These are phyloP conservation scores for Apostichopus parvimensis DNA, from an alignment of 35 echinoderm and acorn worm genomes.

Conservation along the genomic window DNA sequence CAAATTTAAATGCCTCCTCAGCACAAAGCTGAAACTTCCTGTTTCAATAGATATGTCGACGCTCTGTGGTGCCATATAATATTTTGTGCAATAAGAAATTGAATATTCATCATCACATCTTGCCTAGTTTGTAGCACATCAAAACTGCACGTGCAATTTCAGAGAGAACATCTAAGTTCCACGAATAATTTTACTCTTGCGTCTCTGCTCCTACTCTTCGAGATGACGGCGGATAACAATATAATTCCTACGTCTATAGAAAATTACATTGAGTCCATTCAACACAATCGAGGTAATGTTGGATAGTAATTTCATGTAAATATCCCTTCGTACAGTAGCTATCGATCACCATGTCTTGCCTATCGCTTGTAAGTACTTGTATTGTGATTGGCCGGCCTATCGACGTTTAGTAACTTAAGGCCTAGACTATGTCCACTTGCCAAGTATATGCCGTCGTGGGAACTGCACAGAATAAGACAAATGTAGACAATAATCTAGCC, in stretches of 20 bases:
- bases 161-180: not conserved
- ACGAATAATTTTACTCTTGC: not conserved
- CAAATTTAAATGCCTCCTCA: no score
- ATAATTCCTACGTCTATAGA: constrained; percentile 70
- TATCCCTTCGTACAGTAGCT: not conserved
- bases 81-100: no score
- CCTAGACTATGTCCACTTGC: no score
- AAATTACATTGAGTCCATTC: constrained; percentile 67
- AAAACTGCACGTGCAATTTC: not conserved
- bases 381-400: no score
- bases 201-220: not conserved
- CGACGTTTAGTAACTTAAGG: no score
- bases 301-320: not conserved
- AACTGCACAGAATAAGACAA: no score
- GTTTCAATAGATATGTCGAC: no score
- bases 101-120: not conserved
- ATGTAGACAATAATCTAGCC: no score
- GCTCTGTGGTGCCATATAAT: no score
- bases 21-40: no score
- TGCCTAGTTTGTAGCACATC: not conserved
- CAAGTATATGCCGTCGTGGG: no score
- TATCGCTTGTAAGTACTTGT: no score
- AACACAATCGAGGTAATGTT: constrained; percentile 79
- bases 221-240: constrained; percentile 54
- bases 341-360: not conserved